A percentile compares a stretch with the other conserved stretches of the same genome.
These are phyloP conservation scores for Oreonectes daqikongensis DNA, from an alignment of 2,797 vertebrate genomes.

Conservation along the genomic window DNA sequence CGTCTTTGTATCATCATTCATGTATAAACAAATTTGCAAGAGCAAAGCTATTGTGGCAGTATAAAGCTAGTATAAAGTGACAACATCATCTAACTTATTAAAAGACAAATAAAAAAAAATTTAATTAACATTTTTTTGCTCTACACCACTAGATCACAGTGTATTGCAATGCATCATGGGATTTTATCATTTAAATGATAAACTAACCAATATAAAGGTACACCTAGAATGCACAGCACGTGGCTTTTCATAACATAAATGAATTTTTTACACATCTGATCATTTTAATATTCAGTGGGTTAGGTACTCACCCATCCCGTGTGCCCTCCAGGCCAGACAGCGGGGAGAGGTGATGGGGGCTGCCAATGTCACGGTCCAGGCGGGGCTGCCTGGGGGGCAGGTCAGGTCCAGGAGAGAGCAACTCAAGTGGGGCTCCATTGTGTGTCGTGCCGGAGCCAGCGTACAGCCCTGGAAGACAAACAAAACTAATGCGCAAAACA, in stretches of 20 bases:
- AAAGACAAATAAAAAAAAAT: no score
- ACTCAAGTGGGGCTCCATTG: conserved; percentile 77
- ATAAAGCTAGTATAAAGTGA: no score
- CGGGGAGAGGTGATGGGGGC: conserved; percentile 86
- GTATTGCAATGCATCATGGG: not conserved
- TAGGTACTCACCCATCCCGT: conserved; percentile 84
- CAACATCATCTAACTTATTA: no score
- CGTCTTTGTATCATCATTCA: not conserved
- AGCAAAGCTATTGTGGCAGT: no score
- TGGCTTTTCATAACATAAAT: not conserved
- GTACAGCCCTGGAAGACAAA: conserved; percentile 90
- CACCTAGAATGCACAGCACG: not conserved
- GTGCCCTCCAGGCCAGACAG: conserved; percentile 78
- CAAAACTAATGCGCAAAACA: conserved; percentile 70
- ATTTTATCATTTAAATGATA: no score
- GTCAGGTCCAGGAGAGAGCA: conserved; percentile 79
- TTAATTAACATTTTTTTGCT: no score
- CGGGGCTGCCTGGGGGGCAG: conserved; percentile 80
- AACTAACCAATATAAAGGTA: not conserved
- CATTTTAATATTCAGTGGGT: not conserved
- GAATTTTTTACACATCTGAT: not conserved
- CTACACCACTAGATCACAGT: no score
- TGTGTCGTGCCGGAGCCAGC: conserved; percentile 81
- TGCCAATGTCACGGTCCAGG: conserved; percentile 80
- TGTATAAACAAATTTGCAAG: not conserved